Base-by-base conservation (phyloP, 2,888 invertebrate genomes). In the Lymantria dispar region DNA sequence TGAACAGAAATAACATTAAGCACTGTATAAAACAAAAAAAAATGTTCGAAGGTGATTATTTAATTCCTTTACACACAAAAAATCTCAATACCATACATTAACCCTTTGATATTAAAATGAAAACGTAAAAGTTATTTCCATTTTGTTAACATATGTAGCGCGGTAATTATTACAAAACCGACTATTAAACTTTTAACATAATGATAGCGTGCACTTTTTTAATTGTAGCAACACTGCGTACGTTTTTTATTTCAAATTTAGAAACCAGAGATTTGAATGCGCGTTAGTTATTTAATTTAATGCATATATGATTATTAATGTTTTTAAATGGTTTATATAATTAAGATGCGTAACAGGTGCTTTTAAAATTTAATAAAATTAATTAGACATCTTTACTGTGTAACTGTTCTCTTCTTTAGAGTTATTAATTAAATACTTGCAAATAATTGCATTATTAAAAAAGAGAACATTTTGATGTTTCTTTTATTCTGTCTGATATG, bases 131-230 rank as follows among this genome's bases (percentile, higher is more conserved):
- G 38, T 12, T 40, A 14, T 14, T 14, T 40, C 15, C 15, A 12
- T 36, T 36, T 11, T 36, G 36, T 9, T 22, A 22, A 22, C 40
- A 12, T 40, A 15, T 10, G 40, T 40, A 40, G 8, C n/a, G 33
- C 60, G 58, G 72, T 81, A 80, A 84, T 84, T 80, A 83, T 72
- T 42, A 52, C 62, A 65, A 68, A 71, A 62, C 70, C 67, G 54
- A 60, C 71, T 65, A 76, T 79, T 77, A 76, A 73, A 73, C 71
- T 64, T 69, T 71, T 71, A 58, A 56, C 66, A 72, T 78, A 85
- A 85, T 83, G 67, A 84, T 76, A 85, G 76, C 70, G 71, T 81
- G 73, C 76, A 73, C 69, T 68, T 77, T 78, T 81, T 79, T 83
- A 84, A 85, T 82, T 79, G 76, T 64, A 60, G 72, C 73, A 78